Percentiles rank a stretch among this genome's conserved stretches.
phyloP scores from a whole-genome alignment of 2,888 invertebrate genomes.

The Leptarthrus brevirostris region DNA sequence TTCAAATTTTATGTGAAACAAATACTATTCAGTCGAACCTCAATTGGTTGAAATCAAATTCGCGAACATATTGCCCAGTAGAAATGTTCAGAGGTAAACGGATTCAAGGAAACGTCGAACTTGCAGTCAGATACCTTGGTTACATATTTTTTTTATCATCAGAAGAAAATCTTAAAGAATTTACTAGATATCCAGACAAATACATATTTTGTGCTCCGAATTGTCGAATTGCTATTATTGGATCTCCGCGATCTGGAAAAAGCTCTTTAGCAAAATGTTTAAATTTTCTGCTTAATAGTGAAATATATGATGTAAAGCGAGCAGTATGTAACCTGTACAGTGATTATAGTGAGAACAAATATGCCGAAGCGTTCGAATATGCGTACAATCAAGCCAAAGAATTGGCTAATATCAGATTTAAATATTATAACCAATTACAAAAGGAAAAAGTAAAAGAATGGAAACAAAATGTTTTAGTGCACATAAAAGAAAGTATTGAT shows the following conservation, averaged over 20 bases:
- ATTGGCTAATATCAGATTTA: slow-evolving; percentile 57
- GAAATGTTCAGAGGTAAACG: slow-evolving; percentile 71
- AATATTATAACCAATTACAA: slow-evolving; percentile 59
- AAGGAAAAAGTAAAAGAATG: slow-evolving; percentile 28
- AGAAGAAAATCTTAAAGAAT: slow-evolving; percentile 68
- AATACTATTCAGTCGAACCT: slow-evolving; percentile 61
- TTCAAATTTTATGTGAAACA: slow-evolving; percentile 59
- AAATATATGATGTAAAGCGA: slow-evolving; percentile 3
- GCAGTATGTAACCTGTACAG: background rate
- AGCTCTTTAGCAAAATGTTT: slow-evolving; percentile 71
- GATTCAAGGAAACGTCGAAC: slow-evolving; percentile 69
- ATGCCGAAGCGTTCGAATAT: background rate
- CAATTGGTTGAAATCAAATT: slow-evolving; percentile 70
- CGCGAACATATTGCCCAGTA: slow-evolving; percentile 74
- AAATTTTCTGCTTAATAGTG: slow-evolving; percentile 53
- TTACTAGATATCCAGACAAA: slow-evolving; percentile 73
- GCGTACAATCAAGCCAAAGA: background rate
- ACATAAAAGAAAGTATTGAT: slow-evolving; percentile 63
- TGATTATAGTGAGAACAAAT: background rate
- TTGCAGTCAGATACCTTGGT: slow-evolving; percentile 72
- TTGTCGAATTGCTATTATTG: slow-evolving; percentile 72
- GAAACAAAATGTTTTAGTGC: slow-evolving; percentile 59
- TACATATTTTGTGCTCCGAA: slow-evolving; percentile 71
- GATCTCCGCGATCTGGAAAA: slow-evolving; percentile 73
- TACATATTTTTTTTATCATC: slow-evolving; percentile 73